A percentile compares a stretch with the other conserved stretches of the same genome.
These are phyloP conservation scores for Porites cylindrica DNA, from an alignment of 92 coral and sea anemone species.

Conservation along the genomic window DNA sequence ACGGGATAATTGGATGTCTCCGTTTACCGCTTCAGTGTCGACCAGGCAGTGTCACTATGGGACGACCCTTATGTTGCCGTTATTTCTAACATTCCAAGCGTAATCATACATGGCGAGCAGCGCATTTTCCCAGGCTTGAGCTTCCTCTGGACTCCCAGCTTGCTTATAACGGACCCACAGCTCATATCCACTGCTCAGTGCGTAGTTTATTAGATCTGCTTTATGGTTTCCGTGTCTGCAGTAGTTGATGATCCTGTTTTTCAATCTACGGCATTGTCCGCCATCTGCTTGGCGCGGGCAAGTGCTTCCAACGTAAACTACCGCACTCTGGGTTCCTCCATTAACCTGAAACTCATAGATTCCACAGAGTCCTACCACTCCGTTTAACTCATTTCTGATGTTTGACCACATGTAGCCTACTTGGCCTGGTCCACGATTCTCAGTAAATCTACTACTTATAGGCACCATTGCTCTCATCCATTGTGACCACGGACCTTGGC, in stretches of 20 bases:
- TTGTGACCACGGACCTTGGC: slow-evolving; percentile 35
- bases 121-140: slow-evolving; percentile 20
- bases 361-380: slow-evolving; percentile 39
- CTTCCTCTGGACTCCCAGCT: neutral
- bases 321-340: slow-evolving; percentile 1
- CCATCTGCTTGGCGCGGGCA: slow-evolving; percentile 21
- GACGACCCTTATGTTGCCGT: neutral
- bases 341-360: slow-evolving; percentile 78
- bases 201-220: slow-evolving; percentile 29
- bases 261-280: neutral
- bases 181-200: slow-evolving; percentile 59
- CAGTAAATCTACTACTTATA: neutral
- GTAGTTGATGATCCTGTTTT: slow-evolving; percentile 53
- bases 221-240: slow-evolving; percentile 60
- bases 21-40: too few relatives aligned
- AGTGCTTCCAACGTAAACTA: slow-evolving; percentile 80
- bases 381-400: slow-evolving; percentile 22
- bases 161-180: slow-evolving; percentile 70
- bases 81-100: slow-evolving; percentile 61
- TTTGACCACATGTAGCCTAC: slow-evolving; percentile 33
- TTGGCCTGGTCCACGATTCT: neutral
- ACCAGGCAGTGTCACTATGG: neutral
- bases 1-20: too few relatives aligned
- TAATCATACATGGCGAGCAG: slow-evolving; percentile 47
- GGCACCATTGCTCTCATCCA: slow-evolving; percentile 64